Base-by-base conservation (phyloP, 2,888 invertebrate species). In the Pelosia muscerda region DNA sequence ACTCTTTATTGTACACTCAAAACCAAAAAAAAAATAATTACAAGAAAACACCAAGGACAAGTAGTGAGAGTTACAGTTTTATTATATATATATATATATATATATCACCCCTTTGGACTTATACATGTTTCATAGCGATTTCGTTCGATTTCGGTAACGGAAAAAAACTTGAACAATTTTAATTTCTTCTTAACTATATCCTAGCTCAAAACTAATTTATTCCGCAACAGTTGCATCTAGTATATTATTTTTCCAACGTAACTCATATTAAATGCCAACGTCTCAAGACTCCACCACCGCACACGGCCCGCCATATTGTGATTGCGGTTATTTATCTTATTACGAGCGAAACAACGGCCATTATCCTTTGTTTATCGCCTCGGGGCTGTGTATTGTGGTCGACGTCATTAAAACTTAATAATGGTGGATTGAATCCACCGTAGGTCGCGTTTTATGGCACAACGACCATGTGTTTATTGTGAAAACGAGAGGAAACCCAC, bases 381-480 rank as follows among this genome's bases (percentile, higher is more conserved):
- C 75, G 73, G 74, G 86, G 83, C 77, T 74, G 80, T 81, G 83
- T 84, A 86, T 89, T 88, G 89, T 88, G 88, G 87, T 77, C 81
- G 84, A 84, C 89, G 89, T 92, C 92, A 92, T 92, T 92, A 92
- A 93, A 93, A 92, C 89, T 92, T 92, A 90, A 92, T 92, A 92
- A 92, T 90, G 88, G 86, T 73, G 87, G 88, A 88, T 90, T 89
- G 84, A 88, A 90, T 89, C 84, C 81, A 84, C 86, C 79, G 83
- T 83, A 82, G 85, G 87, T 84, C 77, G 79, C 83, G 77, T 83
- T 86, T 84, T 78, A 78, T 75, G 76, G 80, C 72, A 73, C 74
- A 74, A 74, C 77, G 67, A 79, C 82, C 83, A 84, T 84, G 83
- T 86, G 84, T 85, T 87, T 87, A 84, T 86, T 85, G 75, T 82